A percentile compares a stretch with the other conserved stretches of the same genome.
These are phyloP conservation scores for Bombus fervidus DNA, from an alignment of 1,140 invertebrate genomes.

Conservation along the genomic window DNA sequence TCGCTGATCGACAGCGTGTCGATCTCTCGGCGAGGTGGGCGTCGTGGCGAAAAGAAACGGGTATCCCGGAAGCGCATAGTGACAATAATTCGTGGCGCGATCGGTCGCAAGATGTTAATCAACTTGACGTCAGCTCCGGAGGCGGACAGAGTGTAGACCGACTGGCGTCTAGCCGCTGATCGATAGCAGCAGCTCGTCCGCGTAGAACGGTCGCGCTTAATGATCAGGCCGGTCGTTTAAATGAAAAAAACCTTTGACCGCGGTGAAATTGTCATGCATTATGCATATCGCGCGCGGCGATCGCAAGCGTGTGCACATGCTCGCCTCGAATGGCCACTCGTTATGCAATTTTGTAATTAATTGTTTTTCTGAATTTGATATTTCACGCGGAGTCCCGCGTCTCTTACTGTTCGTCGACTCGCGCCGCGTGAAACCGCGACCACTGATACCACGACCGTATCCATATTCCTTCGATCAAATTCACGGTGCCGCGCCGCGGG, in stretches of 20 bases:
- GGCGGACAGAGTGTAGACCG: conserved; percentile 23
- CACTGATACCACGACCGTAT: conserved; percentile 50
- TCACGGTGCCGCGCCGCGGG: conserved; percentile 72
- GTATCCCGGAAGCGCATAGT: conserved; percentile 38
- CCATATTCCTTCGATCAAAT: conserved; percentile 70
- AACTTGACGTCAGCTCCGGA: conserved; percentile 35
- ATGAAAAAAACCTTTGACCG: conserved; percentile 45
- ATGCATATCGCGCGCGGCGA: conserved; percentile 41
- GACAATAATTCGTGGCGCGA: conserved; percentile 52
- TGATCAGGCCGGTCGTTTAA: conserved; percentile 44
- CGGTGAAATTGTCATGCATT: conserved; percentile 60
- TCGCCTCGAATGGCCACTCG: conserved; percentile 2
- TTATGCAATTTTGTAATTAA: conserved; percentile 57
- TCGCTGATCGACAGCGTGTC: conserved; percentile 12
- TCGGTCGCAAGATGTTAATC: conserved; percentile 50
- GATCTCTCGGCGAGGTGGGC: neutral
- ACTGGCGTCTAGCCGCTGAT: conserved; percentile 31
- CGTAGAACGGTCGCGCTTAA: conserved; percentile 35
- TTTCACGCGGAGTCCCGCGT: conserved; percentile 29
- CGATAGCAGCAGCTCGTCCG: conserved; percentile 19
- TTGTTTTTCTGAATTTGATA: conserved; percentile 52
- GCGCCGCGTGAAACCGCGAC: conserved; percentile 47
- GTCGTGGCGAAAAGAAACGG: conserved; percentile 4
- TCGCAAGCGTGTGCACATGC: neutral
- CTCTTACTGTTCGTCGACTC: neutral